Base-by-base conservation (phyloP, 2,113 vertebrate genomes). In the Zingel zingel region DNA sequence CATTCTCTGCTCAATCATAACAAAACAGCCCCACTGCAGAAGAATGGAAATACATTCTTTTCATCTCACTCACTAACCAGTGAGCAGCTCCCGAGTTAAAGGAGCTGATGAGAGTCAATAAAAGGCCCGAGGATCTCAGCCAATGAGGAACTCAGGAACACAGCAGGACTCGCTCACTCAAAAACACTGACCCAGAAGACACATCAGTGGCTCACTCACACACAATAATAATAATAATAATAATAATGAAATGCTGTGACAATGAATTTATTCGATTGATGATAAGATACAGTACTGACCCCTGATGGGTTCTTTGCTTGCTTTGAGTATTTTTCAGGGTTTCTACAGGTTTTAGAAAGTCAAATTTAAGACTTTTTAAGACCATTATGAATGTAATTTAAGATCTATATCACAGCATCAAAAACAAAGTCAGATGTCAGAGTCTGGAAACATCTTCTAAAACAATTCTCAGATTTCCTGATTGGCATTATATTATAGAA, bases 1-100 rank as follows among this genome's bases (percentile, higher is more conserved):
- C 36, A 86, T 90, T 71, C 82, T 81, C 79, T 77, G 74, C 65
- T 81, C 76, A 70, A 63, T 88, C 83, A 84, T 48, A 83, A 81
- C 64, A 86, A 78, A 82, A 83, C 56, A 84, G 61, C 58, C 81
- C 81, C 79, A 62, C 68, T 56, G 61, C 58, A 63, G 62, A 81
- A 63, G 67, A 76, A 58, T 72, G 82, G 62, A 69, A 56, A 48
- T 30, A 80, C 25, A 45, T 78, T 74, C 33, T 25, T 39, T 25
- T 81, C 36, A 48, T 43, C 67, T 77, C n/a, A 54, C 45, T 51
- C 48, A 39, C 64, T 69, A 0, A 7, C 27, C 39, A 18, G 6
- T 45, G 56, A 18, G 23, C 0, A 10, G 45, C 12, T 13, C 3
- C 18, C 25, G n/a, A 71, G 47, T 27, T 9, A 16, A 43, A 43